These are phyloP conservation scores for Laothoe populi DNA, from an alignment of 2,888 invertebrate species.

Conservation along the genomic window DNA sequence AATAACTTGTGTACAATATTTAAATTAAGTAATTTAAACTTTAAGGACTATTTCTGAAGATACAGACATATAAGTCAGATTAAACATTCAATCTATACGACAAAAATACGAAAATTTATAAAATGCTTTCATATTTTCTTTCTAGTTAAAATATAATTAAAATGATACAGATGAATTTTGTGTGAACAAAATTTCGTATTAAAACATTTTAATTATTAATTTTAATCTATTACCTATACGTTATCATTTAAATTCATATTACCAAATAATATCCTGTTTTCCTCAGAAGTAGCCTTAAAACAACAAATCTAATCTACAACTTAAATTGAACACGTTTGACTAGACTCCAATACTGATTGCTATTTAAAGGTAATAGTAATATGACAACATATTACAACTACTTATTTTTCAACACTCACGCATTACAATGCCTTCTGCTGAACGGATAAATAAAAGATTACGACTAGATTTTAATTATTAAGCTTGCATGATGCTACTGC, in stretches of 20 bases:
- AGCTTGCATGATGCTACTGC: neutral
- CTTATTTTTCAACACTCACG: neutral
- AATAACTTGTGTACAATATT: slow-evolving; percentile 1
- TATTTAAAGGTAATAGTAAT: neutral
- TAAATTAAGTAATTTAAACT: neutral
- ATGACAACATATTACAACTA: neutral
- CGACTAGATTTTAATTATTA: neutral
- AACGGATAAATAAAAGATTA: neutral
- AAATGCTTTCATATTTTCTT: too few relatives aligned
- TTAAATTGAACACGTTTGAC: slow-evolving; percentile 17
- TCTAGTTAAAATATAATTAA: too few relatives aligned
- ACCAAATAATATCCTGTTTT: neutral
- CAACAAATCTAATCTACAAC: neutral
- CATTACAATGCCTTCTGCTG: neutral
- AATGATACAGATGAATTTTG: too few relatives aligned
- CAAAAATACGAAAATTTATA: neutral
- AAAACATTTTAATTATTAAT: too few relatives aligned
- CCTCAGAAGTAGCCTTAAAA: neutral
- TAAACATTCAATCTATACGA: neutral
- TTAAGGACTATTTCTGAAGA: slow-evolving; percentile 8
- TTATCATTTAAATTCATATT: neutral
- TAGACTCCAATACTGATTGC: neutral
- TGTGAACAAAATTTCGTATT: too few relatives aligned
- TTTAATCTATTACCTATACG: too few relatives aligned
- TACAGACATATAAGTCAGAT: neutral